Base-by-base conservation (phyloP, 2,888 invertebrate genomes). In the Amblyjoppa proteus region DNA sequence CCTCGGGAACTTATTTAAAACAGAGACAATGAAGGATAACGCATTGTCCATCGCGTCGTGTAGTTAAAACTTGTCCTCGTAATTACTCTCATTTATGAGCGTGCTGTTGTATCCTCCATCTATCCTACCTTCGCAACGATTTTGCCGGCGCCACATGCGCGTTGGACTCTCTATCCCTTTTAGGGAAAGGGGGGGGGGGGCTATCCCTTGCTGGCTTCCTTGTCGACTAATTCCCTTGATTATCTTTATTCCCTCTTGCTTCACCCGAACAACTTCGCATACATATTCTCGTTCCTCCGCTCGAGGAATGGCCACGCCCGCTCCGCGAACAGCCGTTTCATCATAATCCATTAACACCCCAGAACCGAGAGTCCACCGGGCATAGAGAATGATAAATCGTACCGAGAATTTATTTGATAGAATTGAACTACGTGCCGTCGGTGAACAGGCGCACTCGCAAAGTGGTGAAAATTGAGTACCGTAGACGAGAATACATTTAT, bases 21-120 rank as follows among this genome's bases (percentile, higher is more conserved):
- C 88, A 89, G 83, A 87, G 88, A 92, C 92, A 93, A 93, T 93
- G 93, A 93, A 91, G 91, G 90, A 92, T 93, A 92, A 92, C 91
- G 92, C 91, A 93, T 93, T 93, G 92, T 93, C 92, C 91, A 91
- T 88, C 89, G 88, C 88, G 64, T 88, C 89, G 90, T 90, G 91
- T 92, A 92, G 92, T 93, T 93, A 93, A 93, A 93, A 93, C 92
- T 93, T 93, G 93, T 92, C 34, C 92, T 91, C 92, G 91, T 93
- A 93, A 93, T 93, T 93, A 93, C 92, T 92, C 92, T 93, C 92
- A 92, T 93, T 93, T 92, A 92, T 11, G 45, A 13, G 91, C 90
- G 89, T 38, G 58, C 73, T 73, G 85, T 76, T 81, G 73, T 81
- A 45, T 74, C 16, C 56, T 34, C 31, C 73, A 74, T 25, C 28